Evolutionary conservation across 1,140 invertebrate species (phyloP), one percentile per base, ranked within the genome.

Genomic region (Bombus breviceps): DNA sequence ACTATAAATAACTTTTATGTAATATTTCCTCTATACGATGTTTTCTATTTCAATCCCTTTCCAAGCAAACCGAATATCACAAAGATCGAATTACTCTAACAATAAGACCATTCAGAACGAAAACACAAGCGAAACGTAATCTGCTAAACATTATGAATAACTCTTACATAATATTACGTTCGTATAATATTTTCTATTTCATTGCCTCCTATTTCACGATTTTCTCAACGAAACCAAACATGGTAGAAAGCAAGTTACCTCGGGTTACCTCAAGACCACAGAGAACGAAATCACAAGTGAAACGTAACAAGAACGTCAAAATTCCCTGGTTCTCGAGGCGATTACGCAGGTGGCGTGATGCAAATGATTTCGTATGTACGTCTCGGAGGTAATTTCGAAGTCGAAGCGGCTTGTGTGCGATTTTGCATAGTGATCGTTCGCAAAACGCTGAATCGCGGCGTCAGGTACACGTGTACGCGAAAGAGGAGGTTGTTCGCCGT

Each of bases 341-440:
- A 77, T 83, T 62, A 37, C 53, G 53, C 76, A 72, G 76, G 39
- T 76, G 80, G 69, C 39, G 25, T 2, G 43, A 66, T 62, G 66
- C 18, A 64, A 80, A 85, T 72, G 25, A 34, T 28, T n/a, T 34
- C 10, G 68, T 15, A 15, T 39, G 68, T 39, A 80, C 62, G 64
- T 62, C 78, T 74, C 59, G 64, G 47, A 75, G 69, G 74, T 73
- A 53, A 79, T 64, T 66, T 85, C 39, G 41, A 69, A 66, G 86
- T 59, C 53, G 64, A 82, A 15, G 13, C n/a, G 59, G 10, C 12
- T 13, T 0, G 47, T 47, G 43, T 68, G 62, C 76, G 62, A 88
- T 79, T 86, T 83, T 75, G 84, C 77, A 69, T 59, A 47, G 76
- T 8, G 59, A 64, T 74, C 57, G 41, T 78, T 66, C 37, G 62